Evolutionary conservation across 2,113 vertebrate species (phyloP).

Genomic region (Archilochus colubris): DNA sequence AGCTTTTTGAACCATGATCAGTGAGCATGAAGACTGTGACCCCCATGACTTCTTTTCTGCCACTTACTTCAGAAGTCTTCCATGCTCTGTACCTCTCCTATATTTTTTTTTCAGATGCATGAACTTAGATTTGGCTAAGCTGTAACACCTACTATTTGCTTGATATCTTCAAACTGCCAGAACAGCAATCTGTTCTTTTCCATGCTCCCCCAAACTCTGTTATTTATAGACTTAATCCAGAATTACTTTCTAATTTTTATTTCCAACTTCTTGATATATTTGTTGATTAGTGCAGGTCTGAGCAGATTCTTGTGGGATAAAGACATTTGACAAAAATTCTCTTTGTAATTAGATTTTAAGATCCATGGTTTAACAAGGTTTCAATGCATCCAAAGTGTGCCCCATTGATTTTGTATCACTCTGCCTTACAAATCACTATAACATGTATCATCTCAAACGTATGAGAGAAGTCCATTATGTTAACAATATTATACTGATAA

Average conservation of each 20-base stretch:
- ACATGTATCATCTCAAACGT: background rate
- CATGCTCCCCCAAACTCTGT: background rate
- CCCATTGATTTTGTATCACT: slow-evolving; percentile 49
- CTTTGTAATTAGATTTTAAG: slow-evolving; percentile 42
- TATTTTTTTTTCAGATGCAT: background rate
- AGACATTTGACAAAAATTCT: background rate
- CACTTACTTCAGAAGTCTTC: background rate
- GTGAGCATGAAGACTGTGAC: background rate
- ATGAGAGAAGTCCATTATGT: background rate
- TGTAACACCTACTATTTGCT: background rate
- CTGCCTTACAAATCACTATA: background rate
- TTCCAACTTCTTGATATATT: slow-evolving; percentile 34
- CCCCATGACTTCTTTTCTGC: background rate
- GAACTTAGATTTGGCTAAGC: slow-evolving; percentile 13
- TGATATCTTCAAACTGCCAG: slow-evolving; percentile 39
- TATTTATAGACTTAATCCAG: slow-evolving; percentile 48
- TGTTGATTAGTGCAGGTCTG: background rate
- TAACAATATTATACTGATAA: background rate
- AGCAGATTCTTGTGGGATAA: background rate
- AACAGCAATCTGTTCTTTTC: slow-evolving; percentile 45
- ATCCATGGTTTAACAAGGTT: background rate
- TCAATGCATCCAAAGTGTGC: background rate
- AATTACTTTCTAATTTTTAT: slow-evolving; percentile 34
- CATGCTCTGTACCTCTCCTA: background rate
- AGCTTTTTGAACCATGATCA: background rate